Conservation (phyloP, 2,888 invertebrate genomes). For the Agrotis exclamationis region DNA sequence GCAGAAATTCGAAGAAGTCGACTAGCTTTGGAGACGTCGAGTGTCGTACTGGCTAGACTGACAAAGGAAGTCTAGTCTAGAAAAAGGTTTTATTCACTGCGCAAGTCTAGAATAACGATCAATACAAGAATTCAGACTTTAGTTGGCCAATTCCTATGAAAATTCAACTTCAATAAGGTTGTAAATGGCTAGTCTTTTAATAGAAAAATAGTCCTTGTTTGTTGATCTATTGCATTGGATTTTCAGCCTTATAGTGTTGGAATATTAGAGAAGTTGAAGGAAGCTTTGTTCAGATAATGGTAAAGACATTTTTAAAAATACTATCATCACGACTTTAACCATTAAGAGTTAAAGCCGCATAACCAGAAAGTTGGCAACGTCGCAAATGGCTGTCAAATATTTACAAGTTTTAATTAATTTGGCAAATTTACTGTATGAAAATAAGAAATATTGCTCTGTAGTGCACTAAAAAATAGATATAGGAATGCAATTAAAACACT, state of each 20-base stretch:
- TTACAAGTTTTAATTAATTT: too few relatives aligned
- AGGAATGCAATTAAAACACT: too few relatives aligned
- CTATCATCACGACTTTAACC: background rate
- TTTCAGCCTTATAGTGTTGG: background rate
- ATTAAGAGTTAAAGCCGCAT: background rate
- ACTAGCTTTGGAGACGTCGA: background rate
- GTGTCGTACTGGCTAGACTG: slow-evolving; percentile 6
- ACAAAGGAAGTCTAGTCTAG: slow-evolving; percentile 7
- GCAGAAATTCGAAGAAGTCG: slow-evolving; percentile 12
- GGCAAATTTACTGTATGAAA: too few relatives aligned
- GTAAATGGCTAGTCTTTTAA: background rate
- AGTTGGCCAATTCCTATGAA: background rate
- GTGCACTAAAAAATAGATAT: too few relatives aligned
- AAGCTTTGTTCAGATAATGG: background rate
- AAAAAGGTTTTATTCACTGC: slow-evolving; percentile 11
- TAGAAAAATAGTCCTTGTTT: background rate
- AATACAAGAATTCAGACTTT: slow-evolving; percentile 12
- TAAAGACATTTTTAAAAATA: background rate
- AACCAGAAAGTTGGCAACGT: too few relatives aligned
- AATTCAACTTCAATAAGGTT: background rate
- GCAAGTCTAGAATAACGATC: slow-evolving; percentile 25
- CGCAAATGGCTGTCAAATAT: too few relatives aligned
- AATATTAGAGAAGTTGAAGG: background rate
- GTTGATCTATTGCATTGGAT: background rate
- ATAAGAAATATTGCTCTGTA: too few relatives aligned